phyloP scores from a whole-genome alignment of 2,888 invertebrate species.

The Limnephilus rhombicus region DNA sequence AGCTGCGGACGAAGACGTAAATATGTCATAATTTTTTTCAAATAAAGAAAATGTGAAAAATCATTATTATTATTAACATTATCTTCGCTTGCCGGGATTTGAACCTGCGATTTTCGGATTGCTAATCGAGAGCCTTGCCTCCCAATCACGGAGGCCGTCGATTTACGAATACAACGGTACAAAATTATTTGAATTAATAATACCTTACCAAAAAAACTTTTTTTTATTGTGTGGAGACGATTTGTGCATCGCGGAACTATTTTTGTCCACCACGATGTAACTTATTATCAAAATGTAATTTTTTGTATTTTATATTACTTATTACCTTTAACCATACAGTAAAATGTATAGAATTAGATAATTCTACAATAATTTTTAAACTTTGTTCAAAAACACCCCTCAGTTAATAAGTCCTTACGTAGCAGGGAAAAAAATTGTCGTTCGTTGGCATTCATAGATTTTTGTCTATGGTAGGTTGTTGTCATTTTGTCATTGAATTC shows the following conservation, averaged over 20 bases:
- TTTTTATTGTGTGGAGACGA: background rate
- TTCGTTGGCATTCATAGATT: background rate
- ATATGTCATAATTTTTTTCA: no score
- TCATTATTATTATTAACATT: no score
- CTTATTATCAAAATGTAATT: background rate
- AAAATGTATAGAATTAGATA: background rate
- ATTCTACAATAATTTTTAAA: background rate
- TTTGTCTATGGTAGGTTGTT: conserved; percentile 21
- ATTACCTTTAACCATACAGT: background rate
- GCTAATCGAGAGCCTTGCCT: no score
- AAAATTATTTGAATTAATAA: no score
- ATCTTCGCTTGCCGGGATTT: no score
- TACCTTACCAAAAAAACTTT: no score
- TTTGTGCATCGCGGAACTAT: background rate
- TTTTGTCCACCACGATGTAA: background rate
- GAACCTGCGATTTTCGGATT: no score
- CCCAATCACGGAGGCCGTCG: no score
- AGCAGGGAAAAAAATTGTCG: background rate
- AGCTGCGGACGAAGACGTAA: no score
- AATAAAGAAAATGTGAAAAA: no score
- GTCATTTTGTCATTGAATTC: conserved; percentile 39
- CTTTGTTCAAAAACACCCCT: background rate
- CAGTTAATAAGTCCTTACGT: background rate
- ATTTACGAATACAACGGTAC: no score
- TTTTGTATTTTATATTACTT: background rate